Base-by-base conservation (phyloP, 2,888 invertebrate species). In the Ectemnius cavifrons region DNA sequence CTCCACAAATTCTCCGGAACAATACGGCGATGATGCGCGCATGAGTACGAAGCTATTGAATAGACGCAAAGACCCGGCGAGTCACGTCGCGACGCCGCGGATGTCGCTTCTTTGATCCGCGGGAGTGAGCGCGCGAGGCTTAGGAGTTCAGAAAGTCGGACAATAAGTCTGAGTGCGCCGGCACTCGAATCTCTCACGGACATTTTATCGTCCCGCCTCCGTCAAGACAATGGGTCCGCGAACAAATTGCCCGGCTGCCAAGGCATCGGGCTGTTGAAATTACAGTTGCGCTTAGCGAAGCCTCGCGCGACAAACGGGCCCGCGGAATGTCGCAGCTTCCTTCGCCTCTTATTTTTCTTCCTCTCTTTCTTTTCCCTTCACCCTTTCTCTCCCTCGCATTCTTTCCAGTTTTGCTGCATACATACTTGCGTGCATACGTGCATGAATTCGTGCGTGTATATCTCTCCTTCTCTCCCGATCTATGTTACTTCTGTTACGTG, bases 191-290 rank as follows among this genome's bases (percentile, higher is more conserved):
- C 67, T 63, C 67, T 45, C 67, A 62, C 66, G 62, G 63, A 11
- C 47, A 8, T 52, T 47, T 49, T 16, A 59, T 60, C 56, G 20
- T n/a, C 37, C 46, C 8, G 58, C 13, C 16, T 52, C 18, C 49
- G 52, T 11, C 46, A 8, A 62, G 37, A 75, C 67, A 71, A 71
- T 67, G 65, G 64, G 20, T 59, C 61, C 66, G 62, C 58, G 62
- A 67, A 63, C 60, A 75, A 75, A 71, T 71, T 67, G 67, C 37
- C 62, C 75, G 71, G 67, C 64, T 67, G 62, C 63, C 71, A 57
- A 20, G 45, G 28, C 64, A 37, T 45, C 13, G 18, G 27, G 46
- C 20, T 63, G 63, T 28, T 58, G 68, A 75, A 72, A 65, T 75
- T 72, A 68, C 63, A 45, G 62, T 72, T 59, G 68, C 68, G n/a